Conservation (phyloP, 2,797 vertebrate genomes). For the Enteromius mattozi region DNA sequence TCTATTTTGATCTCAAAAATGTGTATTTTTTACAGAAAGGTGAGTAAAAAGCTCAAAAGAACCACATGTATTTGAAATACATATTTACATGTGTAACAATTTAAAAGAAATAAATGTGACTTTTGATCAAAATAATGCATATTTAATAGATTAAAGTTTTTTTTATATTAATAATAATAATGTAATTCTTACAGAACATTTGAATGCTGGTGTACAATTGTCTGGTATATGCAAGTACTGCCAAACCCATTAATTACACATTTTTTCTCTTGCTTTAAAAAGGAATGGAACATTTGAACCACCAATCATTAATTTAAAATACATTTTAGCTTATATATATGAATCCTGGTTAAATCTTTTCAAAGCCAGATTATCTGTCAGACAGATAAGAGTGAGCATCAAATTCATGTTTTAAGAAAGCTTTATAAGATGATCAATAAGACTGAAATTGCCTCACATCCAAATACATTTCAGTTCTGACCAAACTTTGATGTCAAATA, state of each 20-base stretch:
- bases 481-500: constrained; percentile 15
- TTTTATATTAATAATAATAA: neutral
- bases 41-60: neutral
- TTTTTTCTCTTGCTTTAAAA: neutral
- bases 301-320: neutral
- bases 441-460: constrained; percentile 21
- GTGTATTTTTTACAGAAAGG: too few relatives aligned
- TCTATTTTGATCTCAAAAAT: too few relatives aligned
- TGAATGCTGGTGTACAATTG: neutral
- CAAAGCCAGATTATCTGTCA: constrained; percentile 4
- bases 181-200: neutral
- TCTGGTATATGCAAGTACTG: neutral
- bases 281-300: neutral
- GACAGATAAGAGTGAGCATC: neutral
- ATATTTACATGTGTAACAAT: neutral
- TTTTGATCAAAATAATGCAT: neutral
- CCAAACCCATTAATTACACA: neutral
- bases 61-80: neutral
- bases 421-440: constrained; percentile 6
- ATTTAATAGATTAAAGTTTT: too few relatives aligned
- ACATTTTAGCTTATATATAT: neutral
- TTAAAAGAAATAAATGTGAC: neutral
- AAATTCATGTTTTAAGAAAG: neutral
- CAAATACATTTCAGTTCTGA: neutral
- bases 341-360: constrained; percentile 17